Base-by-base conservation (phyloP, 1,140 invertebrate genomes). In the Heliconius eleuchia region DNA sequence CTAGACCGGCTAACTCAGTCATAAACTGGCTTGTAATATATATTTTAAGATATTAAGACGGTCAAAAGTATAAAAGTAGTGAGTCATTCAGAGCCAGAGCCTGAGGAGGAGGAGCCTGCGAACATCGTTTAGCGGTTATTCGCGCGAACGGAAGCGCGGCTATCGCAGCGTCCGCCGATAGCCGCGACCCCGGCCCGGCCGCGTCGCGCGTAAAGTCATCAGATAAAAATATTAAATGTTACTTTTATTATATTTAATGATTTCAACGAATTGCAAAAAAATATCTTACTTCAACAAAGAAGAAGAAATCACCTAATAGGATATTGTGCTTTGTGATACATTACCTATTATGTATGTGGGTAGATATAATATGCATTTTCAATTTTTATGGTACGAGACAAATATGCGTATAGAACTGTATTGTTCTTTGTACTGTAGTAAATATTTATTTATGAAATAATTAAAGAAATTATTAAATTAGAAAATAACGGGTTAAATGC, bases 151-250 rank as follows among this genome's bases (percentile, higher is more conserved):
- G 88, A 90, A 90, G 83, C 84, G 30, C 19, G 73, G 78, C 77
- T 83, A 84, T 86, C 82, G 60, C 60, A 42, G 83, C 82, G 85
- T 86, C 86, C 86, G 86, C 84, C 80, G 89, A 90, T 90, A 89
- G 74, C 60, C 74, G 60, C 76, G 76, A 75, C 85, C 74, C 74
- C 60, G 79, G 8, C 81, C 42, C 42, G 52, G 89, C 88, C 86
- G 83, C 84, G 83, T 3, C 16, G 18, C 50, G 16, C 50, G 79
- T 46, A 0, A 13, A 13, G 11, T 71, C 73, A 75, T 27, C 50
- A 81, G 79, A 86, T 83, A 88, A 83, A 82, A 81, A 80, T 76
- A 76, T 19, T 30, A 30, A 66, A 66, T 16, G 13, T 18, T 16
- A 66, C 57, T 66, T 66, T 57, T 57, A 57, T 66, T 42, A 42